Conservation (phyloP, 2,113 vertebrate genomes). For the Shinisaurus crocodilurus region DNA sequence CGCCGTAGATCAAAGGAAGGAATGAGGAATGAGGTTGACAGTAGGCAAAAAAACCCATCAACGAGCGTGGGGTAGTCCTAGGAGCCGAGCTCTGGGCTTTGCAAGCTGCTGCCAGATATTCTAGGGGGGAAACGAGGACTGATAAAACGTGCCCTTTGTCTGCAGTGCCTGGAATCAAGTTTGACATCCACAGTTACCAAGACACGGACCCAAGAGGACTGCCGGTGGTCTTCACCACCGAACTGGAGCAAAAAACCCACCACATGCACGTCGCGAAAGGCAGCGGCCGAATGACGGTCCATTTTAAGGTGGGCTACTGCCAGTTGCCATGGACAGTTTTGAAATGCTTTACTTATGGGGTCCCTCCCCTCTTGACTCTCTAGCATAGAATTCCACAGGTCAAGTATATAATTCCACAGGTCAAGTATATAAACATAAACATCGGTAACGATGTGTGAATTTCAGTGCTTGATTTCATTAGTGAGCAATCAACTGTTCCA, state of each 20-base stretch:
- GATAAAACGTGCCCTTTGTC: neutral
- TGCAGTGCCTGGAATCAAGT: slow-evolving; percentile 64
- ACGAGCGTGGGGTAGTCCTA: rapidly evolving
- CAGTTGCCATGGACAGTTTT: too few relatives aligned
- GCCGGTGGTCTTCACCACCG: slow-evolving; percentile 64
- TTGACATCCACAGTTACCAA: slow-evolving; percentile 66
- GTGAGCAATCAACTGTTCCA: too few relatives aligned
- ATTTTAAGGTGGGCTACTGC: slow-evolving; percentile 59
- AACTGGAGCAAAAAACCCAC: slow-evolving; percentile 37
- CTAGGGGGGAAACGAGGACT: neutral
- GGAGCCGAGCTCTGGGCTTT: neutral
- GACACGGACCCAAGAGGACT: slow-evolving; percentile 11
- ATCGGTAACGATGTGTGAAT: neutral
- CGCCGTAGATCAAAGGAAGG: neutral
- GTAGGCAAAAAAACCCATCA: neutral
- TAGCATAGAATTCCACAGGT: neutral
- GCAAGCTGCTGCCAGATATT: neutral
- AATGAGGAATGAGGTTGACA: neutral
- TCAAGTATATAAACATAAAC: neutral
- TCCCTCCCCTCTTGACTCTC: neutral
- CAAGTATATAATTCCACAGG: neutral
- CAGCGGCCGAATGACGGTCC: slow-evolving; percentile 9
- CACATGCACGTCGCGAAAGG: slow-evolving; percentile 64
- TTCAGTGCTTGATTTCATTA: neutral
- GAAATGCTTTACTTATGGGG: neutral